These are phyloP conservation scores for Eclectus roratus DNA, from an alignment of 2,113 vertebrate genomes.

Conservation along the genomic window DNA sequence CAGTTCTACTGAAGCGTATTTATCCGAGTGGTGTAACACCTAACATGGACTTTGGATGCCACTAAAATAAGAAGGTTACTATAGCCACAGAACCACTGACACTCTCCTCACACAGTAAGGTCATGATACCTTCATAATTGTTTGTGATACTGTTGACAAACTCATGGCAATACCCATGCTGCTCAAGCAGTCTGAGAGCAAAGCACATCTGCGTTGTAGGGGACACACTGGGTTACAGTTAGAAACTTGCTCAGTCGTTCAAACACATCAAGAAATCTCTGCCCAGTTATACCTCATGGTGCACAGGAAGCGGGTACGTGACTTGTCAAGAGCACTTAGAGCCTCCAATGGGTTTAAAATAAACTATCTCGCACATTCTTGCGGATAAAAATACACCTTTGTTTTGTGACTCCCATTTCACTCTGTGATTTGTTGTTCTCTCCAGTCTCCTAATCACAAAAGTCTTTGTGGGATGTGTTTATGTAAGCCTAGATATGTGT, in stretches of 20 bases:
- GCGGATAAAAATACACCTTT: neutral
- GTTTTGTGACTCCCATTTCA: neutral
- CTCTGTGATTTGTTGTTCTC: neutral
- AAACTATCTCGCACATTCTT: neutral
- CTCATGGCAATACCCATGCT: fast-evolving
- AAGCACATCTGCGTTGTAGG: neutral
- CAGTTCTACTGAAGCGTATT: neutral
- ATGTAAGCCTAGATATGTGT: neutral
- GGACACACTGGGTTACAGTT: neutral
- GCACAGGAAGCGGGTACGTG: neutral
- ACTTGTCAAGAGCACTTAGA: neutral
- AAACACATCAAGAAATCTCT: neutral
- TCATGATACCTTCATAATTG: fast-evolving
- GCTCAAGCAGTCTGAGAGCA: neutral
- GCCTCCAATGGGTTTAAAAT: neutral
- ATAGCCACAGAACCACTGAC: neutral
- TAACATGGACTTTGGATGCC: neutral
- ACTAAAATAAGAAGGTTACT: neutral
- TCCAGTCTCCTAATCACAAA: neutral
- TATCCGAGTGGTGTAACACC: neutral
- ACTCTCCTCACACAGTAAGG: neutral
- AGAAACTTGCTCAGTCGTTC: neutral
- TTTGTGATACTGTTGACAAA: neutral
- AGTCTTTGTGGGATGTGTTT: neutral
- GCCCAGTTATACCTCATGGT: neutral